Conservation (phyloP, 1,140 invertebrate genomes). For the Lepeophtheirus salmonis region DNA sequence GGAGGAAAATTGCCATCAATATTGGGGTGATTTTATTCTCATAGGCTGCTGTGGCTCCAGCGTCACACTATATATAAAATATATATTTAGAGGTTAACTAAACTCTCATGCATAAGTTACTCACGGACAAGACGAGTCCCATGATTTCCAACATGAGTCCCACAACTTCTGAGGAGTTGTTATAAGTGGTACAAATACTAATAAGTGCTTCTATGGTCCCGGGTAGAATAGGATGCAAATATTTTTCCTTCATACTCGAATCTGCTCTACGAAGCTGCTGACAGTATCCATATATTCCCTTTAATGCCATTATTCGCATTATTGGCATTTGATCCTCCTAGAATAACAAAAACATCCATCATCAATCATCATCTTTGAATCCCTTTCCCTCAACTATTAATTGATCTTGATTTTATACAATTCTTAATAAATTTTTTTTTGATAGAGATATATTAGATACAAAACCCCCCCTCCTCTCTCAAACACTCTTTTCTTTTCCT, state of each 20-base stretch:
- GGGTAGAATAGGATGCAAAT: slow-evolving; percentile 31
- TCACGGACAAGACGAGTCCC: slow-evolving; percentile 41
- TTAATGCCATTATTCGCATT: slow-evolving; percentile 32
- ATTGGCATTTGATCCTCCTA: slow-evolving; percentile 34
- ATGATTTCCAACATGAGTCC: slow-evolving; percentile 45
- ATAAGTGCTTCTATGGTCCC: slow-evolving; percentile 34
- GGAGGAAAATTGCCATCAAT: slow-evolving; percentile 49
- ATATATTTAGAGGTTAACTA: no score
- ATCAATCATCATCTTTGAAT: no score
- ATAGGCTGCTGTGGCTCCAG: slow-evolving; percentile 41
- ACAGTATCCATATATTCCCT: slow-evolving; percentile 36
- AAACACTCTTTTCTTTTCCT: no score
- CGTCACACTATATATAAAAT: slow-evolving; percentile 46
- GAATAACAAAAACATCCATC: no score
- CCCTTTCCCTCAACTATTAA: no score
- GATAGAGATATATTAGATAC: no score
- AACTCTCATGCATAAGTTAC: no score
- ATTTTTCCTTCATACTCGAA: slow-evolving; percentile 22
- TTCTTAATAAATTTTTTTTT: no score
- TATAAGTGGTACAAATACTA: slow-evolving; percentile 32
- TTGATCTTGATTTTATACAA: no score
- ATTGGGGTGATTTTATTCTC: slow-evolving; percentile 47
- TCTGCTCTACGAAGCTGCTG: slow-evolving; percentile 33
- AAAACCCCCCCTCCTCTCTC: no score
- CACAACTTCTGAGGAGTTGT: slow-evolving; percentile 40